Percentiles rank a stretch among this genome's conserved stretches.
These are phyloP conservation scores for Uria aalge DNA, from an alignment of 2,113 vertebrate species.

Conservation along the genomic window DNA sequence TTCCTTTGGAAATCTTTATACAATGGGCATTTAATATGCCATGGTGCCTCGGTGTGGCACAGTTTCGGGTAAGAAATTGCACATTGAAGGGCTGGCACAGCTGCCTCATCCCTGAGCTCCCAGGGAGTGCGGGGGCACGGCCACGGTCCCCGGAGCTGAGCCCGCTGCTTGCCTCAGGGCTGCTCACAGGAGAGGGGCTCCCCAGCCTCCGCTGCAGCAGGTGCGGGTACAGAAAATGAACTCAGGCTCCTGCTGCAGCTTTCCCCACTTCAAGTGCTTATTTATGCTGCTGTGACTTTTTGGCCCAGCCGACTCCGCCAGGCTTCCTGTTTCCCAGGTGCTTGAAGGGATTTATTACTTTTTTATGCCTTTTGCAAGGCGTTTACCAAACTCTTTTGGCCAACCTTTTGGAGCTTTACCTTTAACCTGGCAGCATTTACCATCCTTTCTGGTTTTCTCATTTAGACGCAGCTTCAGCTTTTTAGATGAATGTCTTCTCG, in stretches of 20 bases:
- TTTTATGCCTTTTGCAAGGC: neutral
- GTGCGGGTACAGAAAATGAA: neutral
- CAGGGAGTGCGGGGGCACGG: neutral
- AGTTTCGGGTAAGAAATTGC: neutral
- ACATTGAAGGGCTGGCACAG: neutral
- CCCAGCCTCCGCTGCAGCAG: neutral
- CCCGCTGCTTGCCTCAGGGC: neutral
- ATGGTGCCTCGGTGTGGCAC: neutral
- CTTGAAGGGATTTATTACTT: constrained; percentile 14
- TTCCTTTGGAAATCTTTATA: neutral
- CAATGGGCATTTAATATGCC: neutral
- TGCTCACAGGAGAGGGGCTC: fast-evolving
- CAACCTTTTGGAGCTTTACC: neutral
- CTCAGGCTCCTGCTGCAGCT: neutral
- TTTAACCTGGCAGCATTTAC: constrained; percentile 21
- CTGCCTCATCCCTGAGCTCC: neutral
- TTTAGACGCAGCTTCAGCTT: neutral
- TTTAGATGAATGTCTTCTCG: neutral
- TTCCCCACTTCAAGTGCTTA: neutral
- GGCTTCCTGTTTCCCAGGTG: constrained; percentile 26
- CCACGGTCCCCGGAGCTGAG: fast-evolving
- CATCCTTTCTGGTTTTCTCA: neutral
- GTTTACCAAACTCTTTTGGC: neutral
- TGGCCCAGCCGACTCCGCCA: neutral
- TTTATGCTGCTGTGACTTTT: neutral